A percentile compares a stretch with the other conserved stretches of the same genome.
These are phyloP conservation scores for Biston betularia DNA, from an alignment of 2,888 invertebrate genomes.

Conservation along the genomic window DNA sequence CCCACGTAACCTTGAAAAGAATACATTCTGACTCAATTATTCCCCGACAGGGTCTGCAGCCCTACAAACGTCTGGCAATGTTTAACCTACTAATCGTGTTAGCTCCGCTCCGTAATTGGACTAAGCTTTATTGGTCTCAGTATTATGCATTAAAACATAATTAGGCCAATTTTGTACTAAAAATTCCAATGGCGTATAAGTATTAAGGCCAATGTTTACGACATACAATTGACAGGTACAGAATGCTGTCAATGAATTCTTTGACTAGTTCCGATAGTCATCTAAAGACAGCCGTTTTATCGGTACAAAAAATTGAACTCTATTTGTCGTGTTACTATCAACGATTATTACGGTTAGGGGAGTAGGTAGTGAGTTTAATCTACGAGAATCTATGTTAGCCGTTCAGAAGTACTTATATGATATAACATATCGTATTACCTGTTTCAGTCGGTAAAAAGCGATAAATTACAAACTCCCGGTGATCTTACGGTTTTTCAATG, in stretches of 20 bases:
- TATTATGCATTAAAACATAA: constrained; percentile 30
- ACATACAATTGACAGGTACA: constrained; percentile 50
- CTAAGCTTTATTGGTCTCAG: constrained; percentile 48
- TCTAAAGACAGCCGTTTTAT: constrained; percentile 46
- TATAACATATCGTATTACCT: constrained; percentile 16
- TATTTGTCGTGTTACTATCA: constrained; percentile 51
- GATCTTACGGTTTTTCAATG: constrained; percentile 27
- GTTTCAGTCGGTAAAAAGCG: constrained; percentile 12
- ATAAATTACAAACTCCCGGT: constrained; percentile 13
- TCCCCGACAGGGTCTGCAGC: constrained; percentile 36
- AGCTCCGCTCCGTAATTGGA: constrained; percentile 40
- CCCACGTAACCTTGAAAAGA: constrained; percentile 19
- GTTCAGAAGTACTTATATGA: constrained; percentile 20
- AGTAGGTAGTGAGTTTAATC: constrained; percentile 62
- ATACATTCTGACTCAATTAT: constrained; percentile 26
- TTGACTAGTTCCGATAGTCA: constrained; percentile 47
- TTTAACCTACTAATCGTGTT: constrained; percentile 40
- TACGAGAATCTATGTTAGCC: constrained; percentile 55
- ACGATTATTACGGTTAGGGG: constrained; percentile 66
- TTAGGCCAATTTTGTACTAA: constrained; percentile 41
- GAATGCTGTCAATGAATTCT: constrained; percentile 50
- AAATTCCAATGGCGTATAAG: constrained; percentile 31
- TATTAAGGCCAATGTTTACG: constrained; percentile 47
- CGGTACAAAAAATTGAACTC: constrained; percentile 53
- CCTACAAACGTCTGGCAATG: constrained; percentile 37